Base-by-base conservation (phyloP, 2,888 invertebrate species). In the Leptopilina drosophilae region DNA sequence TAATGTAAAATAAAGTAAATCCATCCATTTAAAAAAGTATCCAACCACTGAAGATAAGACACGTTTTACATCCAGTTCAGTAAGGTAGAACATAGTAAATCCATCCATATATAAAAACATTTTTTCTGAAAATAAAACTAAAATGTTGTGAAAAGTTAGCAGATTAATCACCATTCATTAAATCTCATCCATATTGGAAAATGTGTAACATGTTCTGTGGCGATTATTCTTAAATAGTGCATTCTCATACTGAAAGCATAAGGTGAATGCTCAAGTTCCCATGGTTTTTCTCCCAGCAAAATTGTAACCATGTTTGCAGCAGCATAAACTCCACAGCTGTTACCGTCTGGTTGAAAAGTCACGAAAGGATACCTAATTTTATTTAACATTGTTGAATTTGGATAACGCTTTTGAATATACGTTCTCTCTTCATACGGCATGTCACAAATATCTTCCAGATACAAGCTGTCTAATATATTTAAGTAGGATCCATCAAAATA, bases 251-350 rank as follows among this genome's bases (percentile, higher is more conserved):
- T 6, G 0, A 7, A 5, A 15, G 59, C 15, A 15, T n/a, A 7
- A 15, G 15, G 1, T 5, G 59, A 59, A 15, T 59, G 59, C 0
- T 8, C 0, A 12, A 59, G 5, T n/a, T 59, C n/a, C 12, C 12
- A 59, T 15, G 59, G 59, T 76, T 84, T 76, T 40, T 77, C 64
- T n/a, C 80, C 82, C 1, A 80, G 66, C 3, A 78, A 80, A 26
- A 84, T 40, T 14, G 82, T 80, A 33, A 79, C 79, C 7, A 81
- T 82, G 53, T 80, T 83, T 46, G 84, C 85, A 5, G 81, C 80
- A 11, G 83, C 79, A 75, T 81, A 82, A 66, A 84, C 69, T 0
- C 83, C 84, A 69, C 83, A 84, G 40, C 77, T 76, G n/a, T 14
- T 14, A 40, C 15, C 15, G 53, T 81, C 81, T 7, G 80, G 79